A percentile compares a stretch with the other conserved stretches of the same genome.
Conservation (phyloP, 2,113 vertebrate genomes). For the Rhinolophus ferrumequinum region DNA sequence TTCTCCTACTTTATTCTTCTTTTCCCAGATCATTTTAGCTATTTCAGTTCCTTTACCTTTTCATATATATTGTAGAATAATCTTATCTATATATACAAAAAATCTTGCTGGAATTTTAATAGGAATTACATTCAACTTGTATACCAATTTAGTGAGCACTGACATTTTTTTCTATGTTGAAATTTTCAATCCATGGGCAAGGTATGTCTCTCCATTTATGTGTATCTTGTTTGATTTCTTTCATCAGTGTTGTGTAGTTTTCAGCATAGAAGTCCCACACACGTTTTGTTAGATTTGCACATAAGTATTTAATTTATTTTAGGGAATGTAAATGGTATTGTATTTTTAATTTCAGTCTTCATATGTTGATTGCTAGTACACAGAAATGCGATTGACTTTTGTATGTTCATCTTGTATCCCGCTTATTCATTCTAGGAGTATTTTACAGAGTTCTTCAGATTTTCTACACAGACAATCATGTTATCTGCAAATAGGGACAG, state of each 20-base stretch:
- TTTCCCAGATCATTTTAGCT: neutral
- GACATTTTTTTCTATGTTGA: neutral
- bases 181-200: neutral
- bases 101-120: conserved; percentile 19
- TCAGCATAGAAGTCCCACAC: neutral
- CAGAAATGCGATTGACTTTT: neutral
- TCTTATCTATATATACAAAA: neutral
- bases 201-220: neutral
- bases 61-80: neutral
- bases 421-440: neutral
- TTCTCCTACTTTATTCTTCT: conserved; percentile 30
- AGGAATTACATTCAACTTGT: neutral
- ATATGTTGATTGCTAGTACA: neutral
- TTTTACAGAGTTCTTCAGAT: neutral
- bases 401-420: neutral
- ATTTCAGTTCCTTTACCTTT: conserved; percentile 7
- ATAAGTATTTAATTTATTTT: neutral
- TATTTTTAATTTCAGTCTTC: conserved; percentile 38
- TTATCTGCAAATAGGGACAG: neutral
- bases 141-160: neutral
- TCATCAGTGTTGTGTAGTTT: neutral
- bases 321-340: neutral
- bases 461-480: neutral
- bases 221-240: neutral
- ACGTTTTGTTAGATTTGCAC: neutral